Percentiles rank a stretch among this genome's conserved stretches.
Conservation (phyloP, 1,140 invertebrate species). For the Sycobia sp. region DNA sequence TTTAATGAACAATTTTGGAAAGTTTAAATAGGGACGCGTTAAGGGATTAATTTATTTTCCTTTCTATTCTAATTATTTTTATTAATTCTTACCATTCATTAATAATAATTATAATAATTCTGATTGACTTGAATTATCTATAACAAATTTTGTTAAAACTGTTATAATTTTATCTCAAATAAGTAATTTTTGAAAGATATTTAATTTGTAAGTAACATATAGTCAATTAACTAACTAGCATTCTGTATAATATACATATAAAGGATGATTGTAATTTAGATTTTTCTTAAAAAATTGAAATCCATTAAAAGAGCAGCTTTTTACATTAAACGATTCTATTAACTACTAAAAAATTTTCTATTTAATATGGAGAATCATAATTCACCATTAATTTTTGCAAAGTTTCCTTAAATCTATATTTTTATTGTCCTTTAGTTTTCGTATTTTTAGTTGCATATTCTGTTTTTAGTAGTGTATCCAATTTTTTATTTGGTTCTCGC, state of each 20-base stretch:
- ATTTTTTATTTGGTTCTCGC: slow-evolving; percentile 14
- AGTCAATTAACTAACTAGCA: too few relatives aligned
- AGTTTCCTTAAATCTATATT: background rate
- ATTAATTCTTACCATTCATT: slow-evolving; percentile 3
- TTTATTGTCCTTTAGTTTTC: slow-evolving; percentile 2
- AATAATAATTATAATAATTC: background rate
- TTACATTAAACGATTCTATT: too few relatives aligned
- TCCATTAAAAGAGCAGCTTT: too few relatives aligned
- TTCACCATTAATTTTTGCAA: background rate
- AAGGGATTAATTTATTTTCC: slow-evolving; percentile 18
- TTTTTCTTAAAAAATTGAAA: too few relatives aligned
- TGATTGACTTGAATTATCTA: background rate
- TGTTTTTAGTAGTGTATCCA: too few relatives aligned
- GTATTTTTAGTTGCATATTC: background rate
- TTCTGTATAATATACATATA: too few relatives aligned
- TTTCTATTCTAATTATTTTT: slow-evolving; percentile 5
- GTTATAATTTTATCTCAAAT: too few relatives aligned
- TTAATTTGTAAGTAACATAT: too few relatives aligned
- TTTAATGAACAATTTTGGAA: too few relatives aligned
- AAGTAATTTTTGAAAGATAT: too few relatives aligned
- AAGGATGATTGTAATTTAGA: too few relatives aligned
- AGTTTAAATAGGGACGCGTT: background rate
- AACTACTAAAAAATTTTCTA: background rate
- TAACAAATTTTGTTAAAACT: background rate
- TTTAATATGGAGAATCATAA: background rate